Evolutionary conservation across 2,113 vertebrate species (phyloP).

Genomic region (Nipponia nippon): DNA sequence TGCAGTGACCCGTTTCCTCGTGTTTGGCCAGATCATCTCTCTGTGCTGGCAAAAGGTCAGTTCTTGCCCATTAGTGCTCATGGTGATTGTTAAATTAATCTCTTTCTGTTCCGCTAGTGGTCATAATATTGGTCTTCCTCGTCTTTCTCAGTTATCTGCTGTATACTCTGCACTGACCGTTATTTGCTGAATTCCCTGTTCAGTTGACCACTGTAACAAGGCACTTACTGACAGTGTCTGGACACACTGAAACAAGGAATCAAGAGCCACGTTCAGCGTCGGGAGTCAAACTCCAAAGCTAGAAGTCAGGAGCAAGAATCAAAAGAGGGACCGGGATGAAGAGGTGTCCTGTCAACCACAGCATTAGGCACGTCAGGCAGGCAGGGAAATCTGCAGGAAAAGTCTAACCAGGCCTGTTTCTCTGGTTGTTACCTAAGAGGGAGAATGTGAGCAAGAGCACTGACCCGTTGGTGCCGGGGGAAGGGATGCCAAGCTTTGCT

Average conservation of each 20-base stretch:
- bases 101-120: not conserved
- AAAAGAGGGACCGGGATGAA: not conserved
- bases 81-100: not conserved
- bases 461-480: not conserved
- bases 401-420: not conserved
- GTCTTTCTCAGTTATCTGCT: not conserved
- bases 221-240: fast-evolving
- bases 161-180: not conserved
- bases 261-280: not conserved
- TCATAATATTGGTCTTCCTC: not conserved
- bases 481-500: not conserved
- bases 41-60: not conserved
- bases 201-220: not conserved
- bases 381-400: not conserved
- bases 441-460: not conserved
- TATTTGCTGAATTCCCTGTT: not conserved
- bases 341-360: not conserved
- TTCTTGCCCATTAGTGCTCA: not conserved
- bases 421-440: not conserved
- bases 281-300: not conserved
- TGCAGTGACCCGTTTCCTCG: not conserved
- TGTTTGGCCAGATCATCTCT: not conserved
- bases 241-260: not conserved
- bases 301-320: not conserved
- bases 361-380: not conserved